These are phyloP conservation scores for Megaceryle maxima DNA, from an alignment of 2,113 vertebrate species.

Conservation along the genomic window DNA sequence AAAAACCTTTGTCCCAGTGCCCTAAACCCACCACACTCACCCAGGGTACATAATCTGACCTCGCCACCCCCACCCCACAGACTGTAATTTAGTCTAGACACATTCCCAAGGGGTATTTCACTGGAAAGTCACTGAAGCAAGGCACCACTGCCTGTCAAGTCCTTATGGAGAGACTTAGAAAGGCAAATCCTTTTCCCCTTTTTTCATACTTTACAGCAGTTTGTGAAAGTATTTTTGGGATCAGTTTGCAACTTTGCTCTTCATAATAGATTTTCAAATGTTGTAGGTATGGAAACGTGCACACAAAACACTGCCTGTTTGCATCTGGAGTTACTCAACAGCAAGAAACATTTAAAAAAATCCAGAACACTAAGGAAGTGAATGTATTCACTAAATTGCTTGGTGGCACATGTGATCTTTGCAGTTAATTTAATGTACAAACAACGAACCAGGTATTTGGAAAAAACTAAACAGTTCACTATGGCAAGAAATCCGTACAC, in stretches of 20 bases:
- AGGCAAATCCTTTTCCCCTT: not conserved
- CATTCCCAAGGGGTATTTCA: not conserved
- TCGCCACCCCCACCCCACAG: not conserved
- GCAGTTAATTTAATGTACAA: not conserved
- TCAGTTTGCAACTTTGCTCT: not conserved
- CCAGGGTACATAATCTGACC: not conserved
- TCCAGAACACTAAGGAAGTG: not conserved
- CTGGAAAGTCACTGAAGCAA: not conserved
- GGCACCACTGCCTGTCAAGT: not conserved
- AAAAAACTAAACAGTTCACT: not conserved
- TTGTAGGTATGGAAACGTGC: not conserved
- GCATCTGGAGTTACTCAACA: not conserved
- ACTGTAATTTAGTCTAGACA: not conserved
- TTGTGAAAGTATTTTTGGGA: not conserved
- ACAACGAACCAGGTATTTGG: not conserved
- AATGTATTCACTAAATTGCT: not conserved
- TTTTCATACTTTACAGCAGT: not conserved
- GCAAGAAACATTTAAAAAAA: not conserved
- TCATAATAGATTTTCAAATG: not conserved
- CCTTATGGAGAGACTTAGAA: not conserved
- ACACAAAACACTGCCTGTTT: not conserved
- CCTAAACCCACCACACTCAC: not conserved
- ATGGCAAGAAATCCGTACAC: not conserved
- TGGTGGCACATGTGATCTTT: not conserved
- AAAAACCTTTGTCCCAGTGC: not conserved